Percentiles rank a stretch among this genome's conserved stretches.
Conservation (phyloP, 2,797 vertebrate genomes). For the Peromyscus attwateri region DNA sequence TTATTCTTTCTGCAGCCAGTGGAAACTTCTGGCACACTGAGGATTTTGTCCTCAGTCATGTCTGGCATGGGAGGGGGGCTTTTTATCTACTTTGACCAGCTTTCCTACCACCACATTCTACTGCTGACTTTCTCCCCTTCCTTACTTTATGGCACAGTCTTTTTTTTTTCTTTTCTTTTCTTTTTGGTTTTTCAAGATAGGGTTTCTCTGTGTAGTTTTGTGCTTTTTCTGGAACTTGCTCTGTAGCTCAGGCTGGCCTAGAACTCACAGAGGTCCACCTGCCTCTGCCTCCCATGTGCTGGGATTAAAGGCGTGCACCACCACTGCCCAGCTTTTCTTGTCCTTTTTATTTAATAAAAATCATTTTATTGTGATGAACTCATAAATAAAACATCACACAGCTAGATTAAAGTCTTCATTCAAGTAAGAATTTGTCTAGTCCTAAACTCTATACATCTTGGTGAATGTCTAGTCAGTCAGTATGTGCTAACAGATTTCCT, state of each 20-base stretch:
- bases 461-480: not conserved
- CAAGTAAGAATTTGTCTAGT: not conserved
- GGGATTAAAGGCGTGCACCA: no score
- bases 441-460: not conserved
- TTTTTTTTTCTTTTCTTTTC: not conserved
- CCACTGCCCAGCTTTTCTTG: not conserved
- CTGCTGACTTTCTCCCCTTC: not conserved
- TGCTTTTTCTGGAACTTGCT: no score
- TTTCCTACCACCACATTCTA: constrained; percentile 15
- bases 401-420: not conserved
- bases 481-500: not conserved
- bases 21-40: not conserved
- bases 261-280: no score
- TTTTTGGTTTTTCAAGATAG: no score
- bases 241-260: no score
- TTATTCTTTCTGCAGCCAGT: not conserved
- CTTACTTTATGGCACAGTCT: not conserved
- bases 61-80: not conserved
- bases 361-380: not conserved
- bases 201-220: no score
- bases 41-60: not conserved
- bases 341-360: not conserved
- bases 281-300: no score
- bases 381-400: not conserved
- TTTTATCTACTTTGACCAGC: not conserved